Evolutionary conservation across 2,797 vertebrate genomes (phyloP), one percentile per base, ranked within the genome.

Genomic region (Allobates femoralis): DNA sequence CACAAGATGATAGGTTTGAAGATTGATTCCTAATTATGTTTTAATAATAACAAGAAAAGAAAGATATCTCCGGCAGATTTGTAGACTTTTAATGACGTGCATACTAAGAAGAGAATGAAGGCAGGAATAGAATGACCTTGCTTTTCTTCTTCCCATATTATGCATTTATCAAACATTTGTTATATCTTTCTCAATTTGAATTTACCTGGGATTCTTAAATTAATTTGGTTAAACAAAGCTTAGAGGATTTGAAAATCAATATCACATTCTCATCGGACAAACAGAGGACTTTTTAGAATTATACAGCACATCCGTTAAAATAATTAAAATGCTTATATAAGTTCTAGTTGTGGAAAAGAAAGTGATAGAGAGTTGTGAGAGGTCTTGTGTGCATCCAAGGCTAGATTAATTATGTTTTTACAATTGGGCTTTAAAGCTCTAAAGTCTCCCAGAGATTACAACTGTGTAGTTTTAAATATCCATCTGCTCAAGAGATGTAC

Each of bases 161-260:
- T 73, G 14, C 69, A 37, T 26, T 73, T 73, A 46, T 73, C 69
- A 73, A 73, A 73, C 69, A 50, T 71, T 71, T 73, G 37, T 73
- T 50, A 73, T 73, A 26, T 73, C 23, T 46, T 73, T 73, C 69
- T 73, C 69, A 73, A 73, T 46, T 73, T 73, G n/a, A 73, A 73
- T 41, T 46, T 12, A 73, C 69, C 69, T 73, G 69, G 69, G 69
- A 73, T 73, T 73, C 69, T 50, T n/a, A 73, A 73, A 73, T 73
- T 73, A 46, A 73, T 73, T 73, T 73, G 41, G 69, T 73, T 73
- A 73, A 73, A 73, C 37, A 73, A 73, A 50, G 37, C 37, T 46
- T 73, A 23, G 6, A 73, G 69, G 69, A 73, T 73, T 73, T 26
- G 69, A 50, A 50, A 73, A 73, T 73, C 69, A 73, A 73, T 73